These are phyloP conservation scores for Drymodes brunneopygia DNA, from an alignment of 2,113 vertebrate species.

Conservation along the genomic window DNA sequence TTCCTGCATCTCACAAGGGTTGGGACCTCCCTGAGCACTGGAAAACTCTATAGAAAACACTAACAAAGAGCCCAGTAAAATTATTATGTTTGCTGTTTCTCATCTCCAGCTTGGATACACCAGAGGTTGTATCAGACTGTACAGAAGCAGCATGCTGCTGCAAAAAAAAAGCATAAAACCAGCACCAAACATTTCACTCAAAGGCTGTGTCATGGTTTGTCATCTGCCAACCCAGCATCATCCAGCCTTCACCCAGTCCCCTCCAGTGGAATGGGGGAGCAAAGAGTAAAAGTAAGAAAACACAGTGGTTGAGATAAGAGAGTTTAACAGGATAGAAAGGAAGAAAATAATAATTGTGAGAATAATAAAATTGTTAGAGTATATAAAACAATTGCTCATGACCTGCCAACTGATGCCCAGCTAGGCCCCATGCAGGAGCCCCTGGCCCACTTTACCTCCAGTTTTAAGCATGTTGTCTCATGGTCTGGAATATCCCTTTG, in stretches of 20 bases:
- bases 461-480: not conserved
- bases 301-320: not conserved
- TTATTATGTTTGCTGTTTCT: not conserved
- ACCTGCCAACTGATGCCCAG: not conserved
- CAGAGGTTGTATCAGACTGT: not conserved
- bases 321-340: not conserved
- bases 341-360: not conserved
- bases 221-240: not conserved
- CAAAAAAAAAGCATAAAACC: not conserved
- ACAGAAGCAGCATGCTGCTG: not conserved
- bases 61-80: not conserved
- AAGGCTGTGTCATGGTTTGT: not conserved
- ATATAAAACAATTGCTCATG: not conserved
- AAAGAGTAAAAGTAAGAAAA: not conserved
- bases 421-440: not conserved
- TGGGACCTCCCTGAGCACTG: not conserved
- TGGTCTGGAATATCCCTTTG: not conserved
- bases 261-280: not conserved
- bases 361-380: not conserved
- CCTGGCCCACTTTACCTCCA: not conserved
- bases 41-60: not conserved
- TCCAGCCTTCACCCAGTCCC: not conserved
- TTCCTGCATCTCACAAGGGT: not conserved
- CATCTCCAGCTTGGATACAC: not conserved
- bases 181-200: constrained; percentile 31